phyloP scores from a whole-genome alignment of 2,888 invertebrate genomes.

The Tipula vernalis region DNA sequence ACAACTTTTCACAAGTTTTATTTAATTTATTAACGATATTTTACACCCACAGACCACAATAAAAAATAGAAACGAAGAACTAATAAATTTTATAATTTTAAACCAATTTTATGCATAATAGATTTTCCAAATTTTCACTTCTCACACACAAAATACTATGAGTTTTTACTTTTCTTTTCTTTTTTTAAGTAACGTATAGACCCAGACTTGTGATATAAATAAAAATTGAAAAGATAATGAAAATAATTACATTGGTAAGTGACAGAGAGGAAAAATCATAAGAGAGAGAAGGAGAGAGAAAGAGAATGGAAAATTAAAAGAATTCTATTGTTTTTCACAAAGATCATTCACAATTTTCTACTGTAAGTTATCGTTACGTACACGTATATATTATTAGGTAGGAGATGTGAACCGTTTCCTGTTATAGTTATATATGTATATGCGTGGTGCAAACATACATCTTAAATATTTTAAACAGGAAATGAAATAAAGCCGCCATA shows the following conservation, averaged over 20 bases:
- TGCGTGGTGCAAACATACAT: background rate
- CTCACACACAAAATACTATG: background rate
- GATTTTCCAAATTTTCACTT: slow-evolving; percentile 4
- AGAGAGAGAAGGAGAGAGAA: background rate
- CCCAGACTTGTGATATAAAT: slow-evolving; percentile 4
- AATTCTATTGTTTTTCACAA: background rate
- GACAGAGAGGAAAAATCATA: background rate
- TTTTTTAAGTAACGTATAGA: background rate
- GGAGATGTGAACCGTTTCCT: background rate
- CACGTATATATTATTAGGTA: background rate
- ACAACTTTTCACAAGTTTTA: background rate
- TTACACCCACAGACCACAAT: background rate
- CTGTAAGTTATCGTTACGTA: background rate
- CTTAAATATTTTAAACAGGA: background rate
- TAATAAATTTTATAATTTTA: background rate
- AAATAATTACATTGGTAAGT: background rate
- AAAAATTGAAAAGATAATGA: background rate
- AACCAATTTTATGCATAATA: background rate
- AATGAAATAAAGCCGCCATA: background rate
- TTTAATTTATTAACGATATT: background rate
- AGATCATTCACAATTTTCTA: background rate
- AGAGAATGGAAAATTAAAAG: background rate
- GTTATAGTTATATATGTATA: background rate
- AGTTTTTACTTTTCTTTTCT: background rate
- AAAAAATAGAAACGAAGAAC: background rate